These are phyloP conservation scores for Tetramorium bicarinatum DNA, from an alignment of 2,888 invertebrate species.

Conservation along the genomic window DNA sequence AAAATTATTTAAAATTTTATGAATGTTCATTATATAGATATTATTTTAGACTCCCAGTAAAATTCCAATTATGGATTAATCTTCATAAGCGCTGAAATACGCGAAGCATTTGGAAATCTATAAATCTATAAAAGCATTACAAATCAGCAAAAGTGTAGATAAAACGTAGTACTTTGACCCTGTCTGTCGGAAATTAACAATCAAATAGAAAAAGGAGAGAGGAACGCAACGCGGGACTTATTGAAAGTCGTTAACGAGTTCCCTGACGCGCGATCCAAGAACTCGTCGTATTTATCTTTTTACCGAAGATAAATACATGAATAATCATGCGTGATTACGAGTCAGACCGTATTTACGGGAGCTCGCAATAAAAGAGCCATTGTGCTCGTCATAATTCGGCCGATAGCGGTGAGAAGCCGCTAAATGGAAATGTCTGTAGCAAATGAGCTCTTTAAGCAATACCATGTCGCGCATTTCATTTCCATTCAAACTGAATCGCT, in stretches of 20 bases:
- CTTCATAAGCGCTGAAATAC: background rate
- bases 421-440: constrained; percentile 12
- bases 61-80: background rate
- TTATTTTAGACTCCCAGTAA: background rate
- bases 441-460: background rate
- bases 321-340: constrained; percentile 12
- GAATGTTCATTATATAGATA: background rate
- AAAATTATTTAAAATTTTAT: background rate
- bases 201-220: background rate
- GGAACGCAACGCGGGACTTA: background rate
- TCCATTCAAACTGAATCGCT: background rate
- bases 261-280: background rate
- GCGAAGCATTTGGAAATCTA: background rate
- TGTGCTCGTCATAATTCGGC: background rate
- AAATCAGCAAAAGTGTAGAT: background rate
- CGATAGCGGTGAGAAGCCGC: background rate
- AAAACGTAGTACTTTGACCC: background rate
- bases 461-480: background rate
- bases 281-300: background rate
- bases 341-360: background rate
- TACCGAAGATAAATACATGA: background rate
- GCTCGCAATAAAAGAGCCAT: background rate
- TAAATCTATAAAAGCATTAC: background rate
- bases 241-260: constrained; percentile 15
- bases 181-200: background rate